A percentile compares a stretch with the other conserved stretches of the same genome.
phyloP scores from a whole-genome alignment of 1,140 invertebrate species.

The Nephotettix cincticeps region DNA sequence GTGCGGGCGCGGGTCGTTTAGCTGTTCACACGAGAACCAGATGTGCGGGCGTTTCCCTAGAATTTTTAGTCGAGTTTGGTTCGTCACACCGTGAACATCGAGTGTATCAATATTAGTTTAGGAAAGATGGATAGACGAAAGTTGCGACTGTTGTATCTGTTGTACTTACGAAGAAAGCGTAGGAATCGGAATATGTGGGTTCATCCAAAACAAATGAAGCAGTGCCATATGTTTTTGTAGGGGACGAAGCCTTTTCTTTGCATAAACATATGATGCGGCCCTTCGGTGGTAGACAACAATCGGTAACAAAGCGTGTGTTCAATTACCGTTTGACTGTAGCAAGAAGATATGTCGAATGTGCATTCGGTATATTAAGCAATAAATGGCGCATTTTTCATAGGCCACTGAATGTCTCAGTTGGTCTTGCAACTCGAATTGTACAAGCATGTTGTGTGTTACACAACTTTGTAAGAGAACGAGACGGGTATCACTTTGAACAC shows the following conservation, averaged over 20 bases:
- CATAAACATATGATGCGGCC: conserved; percentile 43
- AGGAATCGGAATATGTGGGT: no score
- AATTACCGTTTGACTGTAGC: conserved; percentile 41
- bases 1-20: no score
- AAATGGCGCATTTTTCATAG: conserved; percentile 44
- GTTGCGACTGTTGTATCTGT: no score
- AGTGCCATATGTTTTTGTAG: conserved; percentile 34
- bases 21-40: no score
- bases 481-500: conserved; percentile 4
- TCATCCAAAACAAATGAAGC: no score
- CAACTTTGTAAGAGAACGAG: conserved; percentile 25
- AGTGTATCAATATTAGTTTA: no score
- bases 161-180: no score
- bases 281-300: conserved; percentile 18
- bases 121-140: no score
- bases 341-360: conserved; percentile 41
- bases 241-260: conserved; percentile 50
- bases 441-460: conserved; percentile 34
- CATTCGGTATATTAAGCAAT: conserved; percentile 43
- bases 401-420: conserved; percentile 35
- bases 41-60: no score
- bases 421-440: conserved; percentile 33
- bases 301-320: conserved; percentile 36
- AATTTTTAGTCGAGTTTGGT: no score
- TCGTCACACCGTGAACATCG: no score